Evolutionary conservation across 2,113 vertebrate species (phyloP).

Genomic region (Coturnix japonica): DNA sequence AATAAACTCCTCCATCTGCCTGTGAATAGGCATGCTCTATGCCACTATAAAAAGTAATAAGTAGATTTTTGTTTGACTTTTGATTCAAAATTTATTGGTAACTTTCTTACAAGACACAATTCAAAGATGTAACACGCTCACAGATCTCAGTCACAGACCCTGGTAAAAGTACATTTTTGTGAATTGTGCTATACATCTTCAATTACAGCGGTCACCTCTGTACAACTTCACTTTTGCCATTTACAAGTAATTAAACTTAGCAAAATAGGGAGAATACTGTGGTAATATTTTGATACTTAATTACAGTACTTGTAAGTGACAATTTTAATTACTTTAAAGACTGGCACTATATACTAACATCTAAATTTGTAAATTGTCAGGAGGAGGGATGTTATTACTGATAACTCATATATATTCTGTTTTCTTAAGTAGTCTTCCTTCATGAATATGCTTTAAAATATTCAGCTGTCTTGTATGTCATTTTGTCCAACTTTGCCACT

Average conservation of each 20-base stretch:
- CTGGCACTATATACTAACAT: background rate
- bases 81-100: background rate
- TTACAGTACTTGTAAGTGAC: background rate
- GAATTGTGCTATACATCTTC: background rate
- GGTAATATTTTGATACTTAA: slow-evolving; percentile 16
- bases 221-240: background rate
- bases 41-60: background rate
- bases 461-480: slow-evolving; percentile 52
- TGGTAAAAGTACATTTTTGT: background rate
- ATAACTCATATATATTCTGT: slow-evolving; percentile 38
- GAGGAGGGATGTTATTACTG: slow-evolving; percentile 7
- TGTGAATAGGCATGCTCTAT: background rate
- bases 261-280: background rate
- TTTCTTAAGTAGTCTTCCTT: slow-evolving; percentile 43
- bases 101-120: background rate
- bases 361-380: slow-evolving; percentile 33
- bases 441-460: slow-evolving; percentile 46
- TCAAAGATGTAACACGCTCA: background rate
- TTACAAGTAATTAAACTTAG: slow-evolving; percentile 16
- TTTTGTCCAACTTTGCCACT: slow-evolving; percentile 51
- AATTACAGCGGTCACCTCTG: background rate
- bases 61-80: background rate
- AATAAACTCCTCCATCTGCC: background rate
- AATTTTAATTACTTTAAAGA: slow-evolving; percentile 41
- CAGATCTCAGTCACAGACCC: background rate